These are phyloP conservation scores for Cydia pomonella DNA, from an alignment of 1,140 invertebrate genomes.

Conservation along the genomic window DNA sequence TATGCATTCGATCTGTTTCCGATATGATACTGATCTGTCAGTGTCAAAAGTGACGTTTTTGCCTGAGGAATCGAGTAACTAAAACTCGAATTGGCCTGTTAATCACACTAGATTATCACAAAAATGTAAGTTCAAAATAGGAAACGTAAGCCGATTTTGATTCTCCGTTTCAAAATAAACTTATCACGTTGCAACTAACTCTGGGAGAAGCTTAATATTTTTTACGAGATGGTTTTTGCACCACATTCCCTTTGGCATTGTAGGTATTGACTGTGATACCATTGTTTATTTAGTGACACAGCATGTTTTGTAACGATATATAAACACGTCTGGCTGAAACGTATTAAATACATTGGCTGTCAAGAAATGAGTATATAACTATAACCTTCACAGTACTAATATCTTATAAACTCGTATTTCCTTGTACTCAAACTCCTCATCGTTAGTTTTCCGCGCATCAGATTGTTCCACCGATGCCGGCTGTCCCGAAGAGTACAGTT, in stretches of 20 bases:
- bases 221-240: slow-evolving; percentile 65
- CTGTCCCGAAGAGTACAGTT: slow-evolving; percentile 66
- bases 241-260: slow-evolving; percentile 65
- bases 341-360: background rate
- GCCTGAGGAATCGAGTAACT: too few relatives aligned
- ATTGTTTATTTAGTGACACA: slow-evolving; percentile 72
- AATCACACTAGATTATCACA: background rate
- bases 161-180: slow-evolving; percentile 72
- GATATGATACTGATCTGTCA: too few relatives aligned
- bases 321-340: background rate
- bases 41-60: too few relatives aligned
- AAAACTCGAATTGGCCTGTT: too few relatives aligned
- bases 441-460: slow-evolving; percentile 11
- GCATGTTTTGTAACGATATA: slow-evolving; percentile 28
- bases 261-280: slow-evolving; percentile 50
- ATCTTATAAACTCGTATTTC: too few relatives aligned
- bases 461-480: slow-evolving; percentile 41
- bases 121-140: background rate
- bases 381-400: too few relatives aligned
- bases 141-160: slow-evolving; percentile 45
- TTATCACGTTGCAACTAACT: slow-evolving; percentile 68
- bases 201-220: slow-evolving; percentile 61
- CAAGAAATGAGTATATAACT: too few relatives aligned
- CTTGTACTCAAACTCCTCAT: background rate
- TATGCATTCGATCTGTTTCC: too few relatives aligned